These are phyloP conservation scores for Electrophaes corylata DNA, from an alignment of 2,888 invertebrate species.

Conservation along the genomic window DNA sequence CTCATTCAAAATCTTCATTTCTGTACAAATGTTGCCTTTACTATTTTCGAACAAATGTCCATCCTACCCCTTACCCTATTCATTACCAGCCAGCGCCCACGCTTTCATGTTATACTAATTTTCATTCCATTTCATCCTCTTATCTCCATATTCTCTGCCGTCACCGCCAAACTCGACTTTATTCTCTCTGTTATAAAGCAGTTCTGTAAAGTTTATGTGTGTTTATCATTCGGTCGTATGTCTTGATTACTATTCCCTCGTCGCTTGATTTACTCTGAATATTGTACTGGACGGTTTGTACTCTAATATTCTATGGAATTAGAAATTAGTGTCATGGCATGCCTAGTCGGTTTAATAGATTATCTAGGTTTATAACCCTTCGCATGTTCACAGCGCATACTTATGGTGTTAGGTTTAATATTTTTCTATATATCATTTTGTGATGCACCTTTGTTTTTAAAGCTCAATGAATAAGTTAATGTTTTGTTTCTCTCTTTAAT, in stretches of 20 bases:
- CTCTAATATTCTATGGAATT: not conserved
- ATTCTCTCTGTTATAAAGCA: not conserved
- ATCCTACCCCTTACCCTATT: not conserved
- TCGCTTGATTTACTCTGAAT: constrained; percentile 29
- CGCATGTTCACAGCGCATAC: too few species aligned
- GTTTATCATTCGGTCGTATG: constrained; percentile 20
- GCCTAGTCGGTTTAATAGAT: not conserved
- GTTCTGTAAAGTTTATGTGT: constrained; percentile 1
- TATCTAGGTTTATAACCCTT: not conserved
- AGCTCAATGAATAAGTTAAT: too few species aligned
- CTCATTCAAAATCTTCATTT: not conserved
- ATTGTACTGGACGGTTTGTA: not conserved
- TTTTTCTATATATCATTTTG: too few species aligned
- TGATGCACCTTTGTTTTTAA: too few species aligned
- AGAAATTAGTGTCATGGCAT: not conserved
- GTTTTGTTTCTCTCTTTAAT: too few species aligned
- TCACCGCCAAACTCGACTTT: not conserved
- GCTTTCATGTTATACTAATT: constrained; percentile 1
- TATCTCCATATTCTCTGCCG: constrained; percentile 3
- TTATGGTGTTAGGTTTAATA: too few species aligned
- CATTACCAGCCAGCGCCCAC: not conserved
- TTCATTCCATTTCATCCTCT: constrained; percentile 6
- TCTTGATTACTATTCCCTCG: constrained; percentile 34
- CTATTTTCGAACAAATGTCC: not conserved
- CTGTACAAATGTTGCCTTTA: not conserved